These are phyloP conservation scores for Tonatia bakeri DNA, from an alignment of 2,113 vertebrate genomes.

Conservation along the genomic window DNA sequence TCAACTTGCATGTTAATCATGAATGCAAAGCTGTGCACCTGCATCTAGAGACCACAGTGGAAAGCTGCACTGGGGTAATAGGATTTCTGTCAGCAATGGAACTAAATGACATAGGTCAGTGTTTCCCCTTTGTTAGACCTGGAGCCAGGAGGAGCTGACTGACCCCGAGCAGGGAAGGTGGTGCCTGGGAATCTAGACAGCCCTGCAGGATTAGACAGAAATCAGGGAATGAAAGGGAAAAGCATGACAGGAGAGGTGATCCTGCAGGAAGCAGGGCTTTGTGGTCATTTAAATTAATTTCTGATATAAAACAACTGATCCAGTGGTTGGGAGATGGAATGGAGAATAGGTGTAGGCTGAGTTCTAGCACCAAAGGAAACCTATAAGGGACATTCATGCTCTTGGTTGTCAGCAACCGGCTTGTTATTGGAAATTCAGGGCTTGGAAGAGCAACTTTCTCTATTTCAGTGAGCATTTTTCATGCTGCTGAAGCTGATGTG, in stretches of 20 bases:
- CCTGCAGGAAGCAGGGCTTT: neutral
- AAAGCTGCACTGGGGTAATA: conserved; percentile 11
- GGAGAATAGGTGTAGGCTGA: neutral
- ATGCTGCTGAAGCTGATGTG: neutral
- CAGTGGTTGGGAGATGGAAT: neutral
- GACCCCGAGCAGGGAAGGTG: neutral
- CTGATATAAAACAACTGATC: neutral
- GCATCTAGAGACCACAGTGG: neutral
- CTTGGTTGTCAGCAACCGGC: neutral
- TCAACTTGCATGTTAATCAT: neutral
- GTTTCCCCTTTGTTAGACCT: conserved; percentile 38
- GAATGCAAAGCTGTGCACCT: neutral
- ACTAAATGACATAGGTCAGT: conserved; percentile 29
- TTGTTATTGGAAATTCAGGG: neutral
- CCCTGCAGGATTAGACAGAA: neutral
- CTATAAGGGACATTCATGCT: neutral
- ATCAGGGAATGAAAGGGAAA: neutral
- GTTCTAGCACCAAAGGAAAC: neutral
- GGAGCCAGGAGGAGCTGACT: neutral
- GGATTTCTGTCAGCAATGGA: conserved; percentile 44
- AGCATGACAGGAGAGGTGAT: neutral
- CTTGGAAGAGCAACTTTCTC: neutral
- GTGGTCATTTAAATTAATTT: neutral
- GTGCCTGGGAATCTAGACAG: neutral
- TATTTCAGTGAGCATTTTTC: neutral